Base-by-base conservation (phyloP, 2,797 vertebrate species). In the Pseudochaenichthys georgianus region DNA sequence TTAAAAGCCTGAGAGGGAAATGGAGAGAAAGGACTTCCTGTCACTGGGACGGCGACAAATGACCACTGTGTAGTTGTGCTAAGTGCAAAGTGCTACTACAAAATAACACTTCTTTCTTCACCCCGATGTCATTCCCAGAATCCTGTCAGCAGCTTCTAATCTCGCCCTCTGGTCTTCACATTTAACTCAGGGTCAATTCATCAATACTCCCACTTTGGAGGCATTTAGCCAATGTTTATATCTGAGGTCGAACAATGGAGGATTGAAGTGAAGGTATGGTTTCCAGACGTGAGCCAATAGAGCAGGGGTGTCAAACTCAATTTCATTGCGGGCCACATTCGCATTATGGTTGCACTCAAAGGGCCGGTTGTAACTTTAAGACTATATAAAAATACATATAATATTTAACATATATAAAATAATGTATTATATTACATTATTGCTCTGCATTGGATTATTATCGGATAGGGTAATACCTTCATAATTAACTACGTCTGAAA, bases 21-120 rank as follows among this genome's bases (percentile, higher is more conserved):
- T n/a, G 16, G 17, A 28, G 65, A 17, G 71, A 7, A 10, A 57
- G 59, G 38, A 64, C 72, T 74, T 87, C 79, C 68, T 77, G 83
- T 83, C 75, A 62, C 34, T 1, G 21, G 60, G 61, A 70, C 64
- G 51, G 59, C 65, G 41, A 61, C n/a, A 69, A 31, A 65, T 9
- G n/a, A 73, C 62, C 55, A 7, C 66, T 45, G 55, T 76, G 70
- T 67, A 46, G 63, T 83, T 62, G 11, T 77, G 81, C 80, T 78
- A 88, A 88, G 67, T 70, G 65, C 71, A 76, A 77, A 87, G 82
- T 87, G 73, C 51, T 57, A 55, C 70, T 59, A 75, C 57, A 73
- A 62, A 78, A 77, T 47, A 74, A 53, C 70, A 67, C 80, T 64
- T 77, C 64, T 84, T 54, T 76, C 74, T 70, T 82, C 73, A 75